Conservation (phyloP, 2,888 invertebrate genomes). For the Metalampra italica region DNA sequence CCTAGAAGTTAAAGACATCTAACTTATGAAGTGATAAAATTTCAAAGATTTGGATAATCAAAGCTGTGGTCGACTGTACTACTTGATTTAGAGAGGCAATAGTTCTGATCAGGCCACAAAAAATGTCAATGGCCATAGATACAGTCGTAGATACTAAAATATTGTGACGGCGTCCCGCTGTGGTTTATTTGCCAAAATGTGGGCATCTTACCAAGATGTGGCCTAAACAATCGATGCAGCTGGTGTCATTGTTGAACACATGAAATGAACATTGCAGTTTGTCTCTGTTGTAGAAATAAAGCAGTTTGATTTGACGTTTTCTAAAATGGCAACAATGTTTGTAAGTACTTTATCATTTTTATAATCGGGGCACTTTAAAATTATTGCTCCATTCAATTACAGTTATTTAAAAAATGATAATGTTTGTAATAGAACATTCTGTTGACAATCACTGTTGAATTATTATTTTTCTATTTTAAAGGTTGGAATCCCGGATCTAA, state of each 20-base stretch:
- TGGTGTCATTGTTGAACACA: conserved; percentile 51
- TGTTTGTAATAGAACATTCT: neutral
- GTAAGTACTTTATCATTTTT: conserved; percentile 35
- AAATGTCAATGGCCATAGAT: conserved; percentile 46
- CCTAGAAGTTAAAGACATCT: too few relatives aligned
- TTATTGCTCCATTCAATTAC: conserved; percentile 23
- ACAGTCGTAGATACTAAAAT: conserved; percentile 68
- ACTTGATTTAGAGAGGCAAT: conserved; percentile 14
- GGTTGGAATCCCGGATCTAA: neutral
- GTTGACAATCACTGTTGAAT: too few relatives aligned
- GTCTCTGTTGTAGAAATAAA: conserved; percentile 22
- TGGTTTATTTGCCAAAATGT: conserved; percentile 74
- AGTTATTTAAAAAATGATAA: conserved; percentile 6
- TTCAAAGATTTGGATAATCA: too few relatives aligned
- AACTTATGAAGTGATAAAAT: too few relatives aligned
- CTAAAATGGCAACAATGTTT: conserved; percentile 9
- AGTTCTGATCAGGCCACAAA: conserved; percentile 1
- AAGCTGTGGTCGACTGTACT: conserved; percentile 2
- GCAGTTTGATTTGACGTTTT: conserved; percentile 12
- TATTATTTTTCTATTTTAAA: too few relatives aligned
- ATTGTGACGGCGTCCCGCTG: conserved; percentile 75
- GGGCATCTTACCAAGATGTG: conserved; percentile 70
- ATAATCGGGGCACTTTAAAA: conserved; percentile 30
- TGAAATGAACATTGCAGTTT: conserved; percentile 50
- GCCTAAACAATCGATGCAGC: conserved; percentile 54